A percentile compares a stretch with the other conserved stretches of the same genome.
Evolutionary conservation across 2,888 invertebrate genomes (phyloP).

Genomic region (Stratiomys singularior): DNA sequence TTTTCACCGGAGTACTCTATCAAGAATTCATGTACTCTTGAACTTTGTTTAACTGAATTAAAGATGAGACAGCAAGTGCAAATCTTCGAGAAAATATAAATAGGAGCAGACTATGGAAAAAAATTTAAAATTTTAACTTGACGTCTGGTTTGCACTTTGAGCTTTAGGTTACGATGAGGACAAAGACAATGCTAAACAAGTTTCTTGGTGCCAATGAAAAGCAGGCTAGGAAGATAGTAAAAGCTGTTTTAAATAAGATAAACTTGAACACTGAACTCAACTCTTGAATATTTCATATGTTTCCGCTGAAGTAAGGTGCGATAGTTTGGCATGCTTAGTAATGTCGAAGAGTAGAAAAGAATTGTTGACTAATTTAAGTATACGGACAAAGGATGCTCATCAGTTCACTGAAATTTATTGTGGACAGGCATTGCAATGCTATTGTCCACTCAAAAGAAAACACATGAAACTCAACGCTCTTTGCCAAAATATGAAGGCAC

Average conservation of each 20-base stretch:
- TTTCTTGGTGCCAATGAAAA: neutral
- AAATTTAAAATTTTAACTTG: neutral
- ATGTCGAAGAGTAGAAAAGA: too few species aligned
- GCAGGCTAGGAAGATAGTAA: neutral
- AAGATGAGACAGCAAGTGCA: slow-evolving; percentile 48
- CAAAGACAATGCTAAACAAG: slow-evolving; percentile 11
- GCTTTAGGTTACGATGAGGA: neutral
- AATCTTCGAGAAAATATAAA: slow-evolving; percentile 39
- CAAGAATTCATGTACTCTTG: slow-evolving; percentile 47
- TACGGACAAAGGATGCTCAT: too few species aligned
- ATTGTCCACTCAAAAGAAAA: too few species aligned
- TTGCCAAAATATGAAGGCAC: too few species aligned
- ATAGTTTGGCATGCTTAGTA: too few species aligned
- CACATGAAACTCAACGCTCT: too few species aligned
- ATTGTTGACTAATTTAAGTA: too few species aligned
- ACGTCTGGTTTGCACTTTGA: neutral
- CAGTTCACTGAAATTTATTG: too few species aligned
- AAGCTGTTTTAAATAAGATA: slow-evolving; percentile 1
- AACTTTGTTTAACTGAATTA: slow-evolving; percentile 48
- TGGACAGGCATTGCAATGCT: too few species aligned
- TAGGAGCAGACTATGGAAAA: neutral
- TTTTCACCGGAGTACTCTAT: slow-evolving; percentile 33
- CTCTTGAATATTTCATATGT: slow-evolving; percentile 35
- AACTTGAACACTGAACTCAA: slow-evolving; percentile 39
- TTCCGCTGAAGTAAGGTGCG: too few species aligned